Base-by-base conservation (phyloP, 2,797 vertebrate species). In the Melanotaenia maccullochi region DNA sequence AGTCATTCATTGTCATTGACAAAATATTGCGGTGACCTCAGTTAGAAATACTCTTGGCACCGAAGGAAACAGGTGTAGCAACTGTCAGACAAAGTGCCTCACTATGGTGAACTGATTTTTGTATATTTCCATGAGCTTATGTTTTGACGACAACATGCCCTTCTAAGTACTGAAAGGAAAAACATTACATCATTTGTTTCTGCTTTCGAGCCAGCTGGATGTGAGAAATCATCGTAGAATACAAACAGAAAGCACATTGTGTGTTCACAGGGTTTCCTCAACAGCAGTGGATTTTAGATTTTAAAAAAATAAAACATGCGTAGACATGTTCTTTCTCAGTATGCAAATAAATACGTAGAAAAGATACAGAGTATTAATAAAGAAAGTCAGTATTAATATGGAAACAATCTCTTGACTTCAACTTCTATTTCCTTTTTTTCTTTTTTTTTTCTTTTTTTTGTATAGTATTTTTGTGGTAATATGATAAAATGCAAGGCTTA, bases 81-180 rank as follows among this genome's bases (percentile, higher is more conserved):
- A 65, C 30, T 65, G 60, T 25, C 5, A 68, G 30, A 38, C 52
- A 57, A 47, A 36, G 64, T 20, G 4, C 38, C 60, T 65, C 5
- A 62, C 24, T 68, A 57, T 65, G 30, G 32, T 25, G 1, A 24
- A 35, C 54, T 56, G 54, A 49, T n/a, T 57, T 52, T 69, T 36
- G n/a, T 60, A 33, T 51, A 68, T 67, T 73, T 65, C 73, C 81
- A 76, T 82, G 64, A 76, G 58, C 71, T 71, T 60, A 81, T 85
- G 60, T 71, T 64, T 70, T 35, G 6, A 63, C 68, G 65, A 42
- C 56, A 76, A 22, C 20, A 0, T 55, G 64, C 65, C 62, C 56
- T 70, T 22, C 22, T 51, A 51, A 51, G 9, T 22, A 51, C 35
- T 52, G 40, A 69, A 60, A 47, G 56, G 56, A 71, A 82, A 85